Conservation (phyloP, 2,888 invertebrate species). For the Eupeodes latifasciatus region DNA sequence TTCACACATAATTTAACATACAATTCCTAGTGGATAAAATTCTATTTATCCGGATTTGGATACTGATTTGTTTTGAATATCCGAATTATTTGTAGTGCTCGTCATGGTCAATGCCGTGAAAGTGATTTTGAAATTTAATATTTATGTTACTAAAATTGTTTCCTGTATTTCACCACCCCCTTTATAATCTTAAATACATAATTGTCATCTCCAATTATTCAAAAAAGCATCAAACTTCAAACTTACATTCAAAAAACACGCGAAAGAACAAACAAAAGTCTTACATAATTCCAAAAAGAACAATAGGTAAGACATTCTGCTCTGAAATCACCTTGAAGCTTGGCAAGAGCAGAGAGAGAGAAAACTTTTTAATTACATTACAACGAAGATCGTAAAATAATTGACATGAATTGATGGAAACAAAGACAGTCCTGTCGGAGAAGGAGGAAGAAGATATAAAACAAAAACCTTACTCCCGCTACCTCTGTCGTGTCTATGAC, state of each 20-base stretch:
- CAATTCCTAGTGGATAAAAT: too few species aligned
- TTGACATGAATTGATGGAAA: slow-evolving; percentile 66
- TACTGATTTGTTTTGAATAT: too few species aligned
- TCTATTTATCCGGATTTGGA: too few species aligned
- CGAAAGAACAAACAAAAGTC: neutral
- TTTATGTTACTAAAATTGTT: too few species aligned
- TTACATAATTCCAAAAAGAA: slow-evolving; percentile 8
- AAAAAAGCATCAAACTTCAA: slow-evolving; percentile 26
- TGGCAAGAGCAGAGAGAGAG: neutral
- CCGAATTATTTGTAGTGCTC: too few species aligned
- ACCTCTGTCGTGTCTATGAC: too few species aligned
- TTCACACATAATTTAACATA: too few species aligned
- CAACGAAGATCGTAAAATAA: slow-evolving; percentile 69
- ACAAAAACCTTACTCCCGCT: neutral
- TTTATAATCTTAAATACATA: neutral
- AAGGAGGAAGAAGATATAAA: neutral
- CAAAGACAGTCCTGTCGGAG: neutral
- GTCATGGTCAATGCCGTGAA: too few species aligned
- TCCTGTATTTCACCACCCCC: too few species aligned
- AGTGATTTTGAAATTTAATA: too few species aligned
- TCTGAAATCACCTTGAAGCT: neutral
- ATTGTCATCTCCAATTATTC: neutral
- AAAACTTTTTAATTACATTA: slow-evolving; percentile 74
- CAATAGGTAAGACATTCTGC: neutral
- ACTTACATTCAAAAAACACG: slow-evolving; percentile 27